phyloP scores from a whole-genome alignment of 2,888 invertebrate species.

The Candidula unifasciata region DNA sequence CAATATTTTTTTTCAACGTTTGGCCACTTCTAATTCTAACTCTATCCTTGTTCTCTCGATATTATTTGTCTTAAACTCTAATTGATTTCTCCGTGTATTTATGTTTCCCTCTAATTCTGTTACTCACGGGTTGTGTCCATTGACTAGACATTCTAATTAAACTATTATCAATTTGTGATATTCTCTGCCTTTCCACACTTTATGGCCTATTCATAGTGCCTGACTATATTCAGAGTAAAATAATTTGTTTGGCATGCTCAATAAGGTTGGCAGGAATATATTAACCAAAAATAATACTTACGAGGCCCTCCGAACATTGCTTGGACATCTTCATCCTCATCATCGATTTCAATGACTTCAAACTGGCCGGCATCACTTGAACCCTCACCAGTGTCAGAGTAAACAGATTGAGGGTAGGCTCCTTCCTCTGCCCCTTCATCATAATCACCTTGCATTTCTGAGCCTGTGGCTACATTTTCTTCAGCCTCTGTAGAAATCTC shows the following conservation, averaged over 20 bases:
- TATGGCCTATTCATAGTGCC: too few species aligned
- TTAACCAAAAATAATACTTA: slow-evolving; percentile 37
- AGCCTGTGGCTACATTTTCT: slow-evolving; percentile 21
- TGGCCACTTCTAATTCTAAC: too few species aligned
- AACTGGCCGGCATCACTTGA: slow-evolving; percentile 51
- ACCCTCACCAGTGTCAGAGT: slow-evolving; percentile 49
- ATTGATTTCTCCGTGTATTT: too few species aligned
- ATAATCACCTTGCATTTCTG: slow-evolving; percentile 34
- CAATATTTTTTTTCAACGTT: too few species aligned
- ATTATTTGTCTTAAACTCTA: too few species aligned
- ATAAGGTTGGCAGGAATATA: slow-evolving; percentile 31
- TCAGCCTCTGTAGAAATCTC: neutral
- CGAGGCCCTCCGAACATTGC: slow-evolving; percentile 50
- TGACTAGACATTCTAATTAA: too few species aligned
- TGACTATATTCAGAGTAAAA: too few species aligned
- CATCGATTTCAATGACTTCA: slow-evolving; percentile 53
- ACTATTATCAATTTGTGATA: too few species aligned
- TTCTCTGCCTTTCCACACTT: too few species aligned
- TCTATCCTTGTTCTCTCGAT: too few species aligned
- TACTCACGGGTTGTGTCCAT: too few species aligned
- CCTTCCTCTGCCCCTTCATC: slow-evolving; percentile 46
- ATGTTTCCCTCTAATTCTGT: too few species aligned
- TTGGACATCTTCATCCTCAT: slow-evolving; percentile 53
- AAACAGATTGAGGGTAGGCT: slow-evolving; percentile 42
- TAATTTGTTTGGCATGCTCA: neutral